A percentile compares a stretch with the other conserved stretches of the same genome.
Conservation (phyloP, 2,113 vertebrate species). For the Phaethornis superciliosus region DNA sequence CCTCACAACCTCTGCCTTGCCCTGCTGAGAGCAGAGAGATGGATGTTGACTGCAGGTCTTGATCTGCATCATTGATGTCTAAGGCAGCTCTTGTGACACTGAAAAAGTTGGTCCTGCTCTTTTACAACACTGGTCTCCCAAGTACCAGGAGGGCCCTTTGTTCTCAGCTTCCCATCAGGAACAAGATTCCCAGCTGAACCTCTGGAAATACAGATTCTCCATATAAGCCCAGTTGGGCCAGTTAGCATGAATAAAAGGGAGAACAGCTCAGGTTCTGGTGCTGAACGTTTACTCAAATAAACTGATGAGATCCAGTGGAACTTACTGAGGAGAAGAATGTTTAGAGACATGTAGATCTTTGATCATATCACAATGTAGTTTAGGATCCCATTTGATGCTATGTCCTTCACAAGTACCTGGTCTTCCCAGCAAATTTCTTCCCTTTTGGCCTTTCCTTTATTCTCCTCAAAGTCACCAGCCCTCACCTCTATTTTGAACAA, state of each 20-base stretch:
- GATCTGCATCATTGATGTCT: rapidly evolving
- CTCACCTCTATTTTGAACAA: not conserved
- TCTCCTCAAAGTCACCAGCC: not conserved
- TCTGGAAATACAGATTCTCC: not conserved
- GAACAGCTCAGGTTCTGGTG: not conserved
- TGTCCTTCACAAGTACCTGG: not conserved
- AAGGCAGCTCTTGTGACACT: not conserved
- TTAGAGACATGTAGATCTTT: not conserved
- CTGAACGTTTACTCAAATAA: not conserved
- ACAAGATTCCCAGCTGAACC: not conserved
- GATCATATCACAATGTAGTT: not conserved
- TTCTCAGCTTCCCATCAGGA: not conserved
- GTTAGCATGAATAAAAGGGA: not conserved
- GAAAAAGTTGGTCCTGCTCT: not conserved
- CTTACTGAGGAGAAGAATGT: not conserved
- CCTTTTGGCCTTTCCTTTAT: not conserved
- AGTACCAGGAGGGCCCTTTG: rapidly evolving
- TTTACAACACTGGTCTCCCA: not conserved
- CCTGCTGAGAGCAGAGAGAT: not conserved
- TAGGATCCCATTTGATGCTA: rapidly evolving
- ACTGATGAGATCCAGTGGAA: rapidly evolving
- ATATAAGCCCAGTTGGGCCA: not conserved
- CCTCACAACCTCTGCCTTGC: not conserved
- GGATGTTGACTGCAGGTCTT: not conserved
- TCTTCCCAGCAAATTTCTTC: not conserved